These are phyloP conservation scores for Podarcis lilfordi DNA, from an alignment of 2,797 vertebrate genomes.

Conservation along the genomic window DNA sequence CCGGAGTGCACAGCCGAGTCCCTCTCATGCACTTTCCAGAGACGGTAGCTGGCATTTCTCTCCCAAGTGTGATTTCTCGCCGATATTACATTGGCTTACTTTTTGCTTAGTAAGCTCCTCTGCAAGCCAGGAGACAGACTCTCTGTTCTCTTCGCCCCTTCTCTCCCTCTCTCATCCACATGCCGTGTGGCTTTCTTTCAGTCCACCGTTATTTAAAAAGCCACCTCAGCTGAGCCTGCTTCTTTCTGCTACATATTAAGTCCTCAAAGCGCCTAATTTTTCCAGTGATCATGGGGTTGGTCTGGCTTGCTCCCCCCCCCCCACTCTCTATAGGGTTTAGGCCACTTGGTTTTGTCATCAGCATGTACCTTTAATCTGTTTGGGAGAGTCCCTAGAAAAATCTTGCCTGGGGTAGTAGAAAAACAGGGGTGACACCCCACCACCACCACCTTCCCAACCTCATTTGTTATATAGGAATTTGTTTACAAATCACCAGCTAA, in stretches of 20 bases:
- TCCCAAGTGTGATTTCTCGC: conserved; percentile 44
- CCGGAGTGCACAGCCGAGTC: conserved; percentile 20
- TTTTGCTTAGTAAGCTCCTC: conserved; percentile 63
- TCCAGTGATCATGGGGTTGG: neutral
- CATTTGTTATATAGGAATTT: conserved; percentile 11
- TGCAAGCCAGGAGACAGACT: conserved; percentile 38
- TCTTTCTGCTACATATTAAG: neutral
- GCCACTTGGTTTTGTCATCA: neutral
- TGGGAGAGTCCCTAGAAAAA: neutral
- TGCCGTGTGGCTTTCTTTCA: neutral
- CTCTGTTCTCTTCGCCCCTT: neutral
- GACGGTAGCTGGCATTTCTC: conserved; percentile 55
- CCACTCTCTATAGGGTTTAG: neutral
- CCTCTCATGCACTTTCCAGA: conserved; percentile 43
- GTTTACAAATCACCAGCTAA: conserved; percentile 8
- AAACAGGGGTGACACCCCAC: no score
- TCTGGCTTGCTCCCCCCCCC: neutral
- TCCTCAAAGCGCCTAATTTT: neutral
- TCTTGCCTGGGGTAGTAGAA: neutral
- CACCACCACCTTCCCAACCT: neutral
- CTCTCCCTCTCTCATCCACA: neutral
- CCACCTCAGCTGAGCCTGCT: neutral
- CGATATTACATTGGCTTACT: conserved; percentile 47
- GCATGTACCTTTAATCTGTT: neutral
- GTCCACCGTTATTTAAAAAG: neutral